Percentiles rank a stretch among this genome's conserved stretches.
Evolutionary conservation across 35 echinoderm and acorn worm genomes (phyloP).

Genomic region (Anneissia japonica): DNA sequence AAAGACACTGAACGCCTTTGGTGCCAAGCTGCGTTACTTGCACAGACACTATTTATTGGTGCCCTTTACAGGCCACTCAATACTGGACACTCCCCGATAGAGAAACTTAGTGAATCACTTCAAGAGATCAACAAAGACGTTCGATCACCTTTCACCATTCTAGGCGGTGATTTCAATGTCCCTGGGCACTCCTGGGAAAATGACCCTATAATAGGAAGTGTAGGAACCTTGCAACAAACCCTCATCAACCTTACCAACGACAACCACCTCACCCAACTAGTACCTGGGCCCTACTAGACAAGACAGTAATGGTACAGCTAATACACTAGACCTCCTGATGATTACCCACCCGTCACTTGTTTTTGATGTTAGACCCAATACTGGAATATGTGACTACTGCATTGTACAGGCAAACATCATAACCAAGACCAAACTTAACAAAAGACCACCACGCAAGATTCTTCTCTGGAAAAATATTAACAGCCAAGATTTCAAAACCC

Average conservation of each 20-base stretch:
- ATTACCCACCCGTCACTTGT: not conserved
- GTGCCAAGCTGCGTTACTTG: too few relatives aligned
- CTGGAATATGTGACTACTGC: slow-evolving; percentile 3
- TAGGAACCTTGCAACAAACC: not conserved
- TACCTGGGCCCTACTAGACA: not conserved
- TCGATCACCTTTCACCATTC: not conserved
- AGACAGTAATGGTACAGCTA: slow-evolving; percentile 9
- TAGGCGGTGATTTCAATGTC: slow-evolving; percentile 41
- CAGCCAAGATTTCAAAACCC: slow-evolving; percentile 5
- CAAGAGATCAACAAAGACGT: too few relatives aligned
- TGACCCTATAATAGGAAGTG: not conserved
- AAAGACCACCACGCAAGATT: not conserved
- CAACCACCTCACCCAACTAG: not conserved
- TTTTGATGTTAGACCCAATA: not conserved
- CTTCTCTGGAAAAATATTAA: slow-evolving; percentile 11
- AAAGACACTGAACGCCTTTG: not conserved
- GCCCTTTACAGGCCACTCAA: too few relatives aligned
- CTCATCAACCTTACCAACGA: not conserved
- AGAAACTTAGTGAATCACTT: too few relatives aligned
- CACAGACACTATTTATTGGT: too few relatives aligned
- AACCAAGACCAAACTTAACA: not conserved
- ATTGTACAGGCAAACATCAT: not conserved
- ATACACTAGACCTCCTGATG: slow-evolving; percentile 9
- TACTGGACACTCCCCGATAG: too few relatives aligned
- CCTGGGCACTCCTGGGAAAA: slow-evolving; percentile 11